These are phyloP conservation scores for Apaloderma vittatum DNA, from an alignment of 2,113 vertebrate genomes.

Conservation along the genomic window DNA sequence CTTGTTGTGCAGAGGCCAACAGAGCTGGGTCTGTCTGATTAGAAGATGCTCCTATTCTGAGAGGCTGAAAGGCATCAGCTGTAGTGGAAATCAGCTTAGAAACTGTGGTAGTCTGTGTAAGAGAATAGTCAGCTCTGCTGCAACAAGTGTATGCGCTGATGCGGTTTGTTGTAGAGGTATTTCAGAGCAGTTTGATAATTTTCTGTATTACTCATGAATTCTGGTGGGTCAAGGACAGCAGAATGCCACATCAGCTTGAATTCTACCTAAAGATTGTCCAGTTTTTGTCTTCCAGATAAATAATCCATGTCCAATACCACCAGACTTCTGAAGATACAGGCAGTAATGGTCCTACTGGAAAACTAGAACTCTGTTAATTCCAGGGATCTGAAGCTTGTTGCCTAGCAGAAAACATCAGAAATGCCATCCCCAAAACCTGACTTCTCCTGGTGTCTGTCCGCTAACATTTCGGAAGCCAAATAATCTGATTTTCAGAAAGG, in stretches of 20 bases:
- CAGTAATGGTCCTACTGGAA: neutral
- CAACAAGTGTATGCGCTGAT: neutral
- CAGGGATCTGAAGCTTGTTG: neutral
- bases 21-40: neutral
- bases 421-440: neutral
- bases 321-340: neutral
- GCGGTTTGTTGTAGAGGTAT: neutral
- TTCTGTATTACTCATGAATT: neutral
- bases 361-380: neutral
- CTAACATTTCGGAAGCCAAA: neutral
- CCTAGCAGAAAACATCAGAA: neutral
- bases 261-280: neutral
- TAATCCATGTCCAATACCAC: neutral
- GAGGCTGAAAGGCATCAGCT: neutral
- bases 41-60: neutral
- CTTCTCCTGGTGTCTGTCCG: accelerated
- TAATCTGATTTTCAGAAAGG: neutral
- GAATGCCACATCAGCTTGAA: neutral
- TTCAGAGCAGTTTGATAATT: neutral
- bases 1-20: neutral
- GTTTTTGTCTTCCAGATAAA: neutral
- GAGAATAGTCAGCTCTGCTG: neutral
- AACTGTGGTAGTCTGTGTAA: neutral
- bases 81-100: neutral
- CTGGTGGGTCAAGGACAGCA: neutral